These are phyloP conservation scores for Drosophila acutilabella DNA, from an alignment of 2,888 invertebrate genomes.

Conservation along the genomic window DNA sequence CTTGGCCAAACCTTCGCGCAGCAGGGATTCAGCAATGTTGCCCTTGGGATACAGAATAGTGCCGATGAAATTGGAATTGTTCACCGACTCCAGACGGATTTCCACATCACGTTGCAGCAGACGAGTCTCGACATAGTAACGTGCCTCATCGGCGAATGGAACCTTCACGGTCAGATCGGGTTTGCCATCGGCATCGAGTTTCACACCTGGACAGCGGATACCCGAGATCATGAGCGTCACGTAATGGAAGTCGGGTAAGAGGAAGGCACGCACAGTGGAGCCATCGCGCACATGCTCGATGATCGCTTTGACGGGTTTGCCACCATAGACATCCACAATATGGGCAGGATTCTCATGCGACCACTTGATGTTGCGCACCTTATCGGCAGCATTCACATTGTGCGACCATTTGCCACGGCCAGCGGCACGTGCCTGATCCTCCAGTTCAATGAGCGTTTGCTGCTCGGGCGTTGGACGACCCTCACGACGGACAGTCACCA, in stretches of 20 bases:
- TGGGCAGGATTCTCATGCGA: constrained; percentile 92
- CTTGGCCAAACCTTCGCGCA: constrained; percentile 96
- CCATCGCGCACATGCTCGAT: constrained; percentile 99
- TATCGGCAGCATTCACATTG: constrained; percentile 86
- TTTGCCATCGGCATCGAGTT: constrained; percentile 90
- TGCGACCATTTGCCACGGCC: constrained; percentile 93
- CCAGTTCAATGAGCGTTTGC: constrained; percentile 91
- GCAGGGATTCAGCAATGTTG: constrained; percentile 96
- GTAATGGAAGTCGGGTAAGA: constrained; percentile 95
- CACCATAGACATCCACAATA: constrained; percentile 93
- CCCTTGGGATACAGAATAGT: constrained; percentile 95
- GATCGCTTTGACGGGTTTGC: constrained; percentile 95
- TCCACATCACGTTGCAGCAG: constrained; percentile 96
- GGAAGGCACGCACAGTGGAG: constrained; percentile 95
- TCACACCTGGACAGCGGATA: constrained; percentile 93
- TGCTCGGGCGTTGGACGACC: constrained; percentile 89
- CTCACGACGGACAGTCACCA: constrained; percentile 92
- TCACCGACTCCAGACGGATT: constrained; percentile 95
- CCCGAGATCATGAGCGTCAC: constrained; percentile 98
- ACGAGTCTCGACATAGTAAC: constrained; percentile 95
- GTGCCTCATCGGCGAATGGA: constrained; percentile 95
- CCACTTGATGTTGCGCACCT: constrained; percentile 95
- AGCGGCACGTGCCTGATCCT: constrained; percentile 94
- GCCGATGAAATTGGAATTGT: constrained; percentile 97
- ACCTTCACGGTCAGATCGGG: constrained; percentile 89